Percentiles rank a stretch among this genome's conserved stretches.
These are phyloP conservation scores for Cotesia vestalis DNA, from an alignment of 1,140 invertebrate species.

Conservation along the genomic window DNA sequence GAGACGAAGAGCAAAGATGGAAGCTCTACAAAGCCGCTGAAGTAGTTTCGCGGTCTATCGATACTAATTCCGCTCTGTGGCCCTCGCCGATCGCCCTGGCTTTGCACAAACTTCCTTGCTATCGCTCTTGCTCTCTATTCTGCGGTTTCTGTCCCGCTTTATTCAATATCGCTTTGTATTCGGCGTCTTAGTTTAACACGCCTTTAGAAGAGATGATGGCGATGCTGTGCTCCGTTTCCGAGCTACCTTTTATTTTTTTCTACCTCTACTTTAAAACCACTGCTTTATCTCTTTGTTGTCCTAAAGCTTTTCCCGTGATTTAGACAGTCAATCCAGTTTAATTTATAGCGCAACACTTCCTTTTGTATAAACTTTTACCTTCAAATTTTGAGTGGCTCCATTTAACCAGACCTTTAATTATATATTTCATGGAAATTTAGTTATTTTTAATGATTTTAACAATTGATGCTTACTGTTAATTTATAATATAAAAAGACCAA, in stretches of 20 bases:
- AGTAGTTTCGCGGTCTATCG: constrained; percentile 42
- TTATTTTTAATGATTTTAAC: no score
- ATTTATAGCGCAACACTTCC: constrained; percentile 13
- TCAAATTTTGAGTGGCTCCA: not conserved
- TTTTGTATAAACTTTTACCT: not conserved
- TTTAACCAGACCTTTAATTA: not conserved
- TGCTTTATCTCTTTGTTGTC: constrained; percentile 32
- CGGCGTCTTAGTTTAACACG: constrained; percentile 5
- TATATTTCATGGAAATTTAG: no score
- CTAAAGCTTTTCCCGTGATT: constrained; percentile 32
- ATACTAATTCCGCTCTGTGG: constrained; percentile 41
- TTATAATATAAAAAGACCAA: no score
- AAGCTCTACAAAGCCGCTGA: constrained; percentile 41
- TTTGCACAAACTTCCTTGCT: constrained; percentile 34
- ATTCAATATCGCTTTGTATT: constrained; percentile 21
- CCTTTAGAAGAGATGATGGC: no score
- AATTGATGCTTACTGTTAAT: no score
- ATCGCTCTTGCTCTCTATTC: constrained; percentile 12
- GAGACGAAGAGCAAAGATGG: constrained; percentile 34
- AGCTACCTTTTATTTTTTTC: not conserved
- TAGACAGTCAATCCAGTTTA: constrained; percentile 34
- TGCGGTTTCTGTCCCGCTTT: constrained; percentile 5
- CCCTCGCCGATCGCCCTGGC: constrained; percentile 22
- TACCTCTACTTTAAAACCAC: constrained; percentile 6
- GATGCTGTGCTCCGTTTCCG: not conserved